A percentile compares a stretch with the other conserved stretches of the same genome.
phyloP scores from a whole-genome alignment of 2,113 vertebrate species.

The Cettia cetti region DNA sequence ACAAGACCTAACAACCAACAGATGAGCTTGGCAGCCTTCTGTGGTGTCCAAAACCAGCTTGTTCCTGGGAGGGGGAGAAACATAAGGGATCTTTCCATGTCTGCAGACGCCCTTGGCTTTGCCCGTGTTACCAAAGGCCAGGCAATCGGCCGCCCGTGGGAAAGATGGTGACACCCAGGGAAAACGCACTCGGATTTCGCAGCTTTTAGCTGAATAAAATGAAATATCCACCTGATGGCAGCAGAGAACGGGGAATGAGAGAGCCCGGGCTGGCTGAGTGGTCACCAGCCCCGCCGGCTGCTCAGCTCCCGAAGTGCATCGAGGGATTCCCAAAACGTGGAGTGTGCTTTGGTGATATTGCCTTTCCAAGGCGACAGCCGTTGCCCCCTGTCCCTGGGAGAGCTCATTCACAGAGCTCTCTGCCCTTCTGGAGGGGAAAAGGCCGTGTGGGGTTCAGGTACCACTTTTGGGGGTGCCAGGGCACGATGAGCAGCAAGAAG shows the following conservation, averaged over 20 bases:
- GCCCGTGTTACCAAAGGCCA: neutral
- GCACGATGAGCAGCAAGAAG: accelerated
- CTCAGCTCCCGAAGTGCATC: accelerated
- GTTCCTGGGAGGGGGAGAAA: accelerated
- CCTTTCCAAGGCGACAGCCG: accelerated
- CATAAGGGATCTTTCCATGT: accelerated
- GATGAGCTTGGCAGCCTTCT: neutral
- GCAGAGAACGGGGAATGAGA: conserved; percentile 42
- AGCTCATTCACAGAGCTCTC: too few species aligned
- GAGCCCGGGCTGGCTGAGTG: accelerated
- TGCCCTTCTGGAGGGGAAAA: neutral
- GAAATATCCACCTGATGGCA: conserved; percentile 50
- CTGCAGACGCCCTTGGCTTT: neutral
- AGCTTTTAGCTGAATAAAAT: neutral
- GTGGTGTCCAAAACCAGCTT: neutral
- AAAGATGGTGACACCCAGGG: neutral
- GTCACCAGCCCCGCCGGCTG: accelerated
- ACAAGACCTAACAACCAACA: neutral
- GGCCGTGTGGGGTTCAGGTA: accelerated
- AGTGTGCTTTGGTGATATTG: accelerated
- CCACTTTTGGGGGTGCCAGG: neutral
- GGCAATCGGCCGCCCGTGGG: accelerated
- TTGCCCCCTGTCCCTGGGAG: neutral
- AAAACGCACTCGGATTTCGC: accelerated
- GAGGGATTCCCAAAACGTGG: accelerated